These are phyloP conservation scores for Amazona ochrocephala DNA, from an alignment of 2,797 vertebrate species.

Conservation along the genomic window DNA sequence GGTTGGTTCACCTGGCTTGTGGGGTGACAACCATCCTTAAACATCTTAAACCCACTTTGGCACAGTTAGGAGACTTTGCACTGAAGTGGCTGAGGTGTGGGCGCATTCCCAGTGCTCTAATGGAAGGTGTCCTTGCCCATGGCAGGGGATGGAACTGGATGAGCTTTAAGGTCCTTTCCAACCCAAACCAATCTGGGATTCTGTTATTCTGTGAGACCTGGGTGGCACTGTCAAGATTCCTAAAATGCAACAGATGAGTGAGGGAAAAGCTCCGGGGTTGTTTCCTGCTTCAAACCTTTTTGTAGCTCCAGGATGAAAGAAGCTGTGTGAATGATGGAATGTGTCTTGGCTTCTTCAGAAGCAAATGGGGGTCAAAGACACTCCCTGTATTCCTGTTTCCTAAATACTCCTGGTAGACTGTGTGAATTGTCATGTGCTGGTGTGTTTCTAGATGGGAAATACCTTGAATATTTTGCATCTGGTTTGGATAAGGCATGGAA, in stretches of 20 bases:
- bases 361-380: slow-evolving; percentile 4
- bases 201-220: background rate
- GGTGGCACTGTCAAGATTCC: background rate
- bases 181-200: background rate
- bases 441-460: background rate
- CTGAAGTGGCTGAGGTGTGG: too few relatives aligned
- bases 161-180: background rate
- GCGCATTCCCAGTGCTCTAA: too few relatives aligned
- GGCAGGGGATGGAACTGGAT: background rate
- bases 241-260: background rate
- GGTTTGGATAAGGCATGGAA: background rate
- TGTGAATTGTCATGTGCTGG: background rate
- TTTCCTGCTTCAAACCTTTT: background rate
- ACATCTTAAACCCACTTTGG: too few relatives aligned
- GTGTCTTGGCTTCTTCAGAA: background rate
- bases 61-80: too few relatives aligned
- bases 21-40: too few relatives aligned
- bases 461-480: background rate
- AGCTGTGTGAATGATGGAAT: background rate
- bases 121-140: accelerated
- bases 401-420: background rate
- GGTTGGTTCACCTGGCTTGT: too few relatives aligned
- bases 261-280: background rate
- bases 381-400: background rate
- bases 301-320: background rate